Base-by-base conservation (phyloP, 2,888 invertebrate genomes). In the Rhorus exstirpatorius region DNA sequence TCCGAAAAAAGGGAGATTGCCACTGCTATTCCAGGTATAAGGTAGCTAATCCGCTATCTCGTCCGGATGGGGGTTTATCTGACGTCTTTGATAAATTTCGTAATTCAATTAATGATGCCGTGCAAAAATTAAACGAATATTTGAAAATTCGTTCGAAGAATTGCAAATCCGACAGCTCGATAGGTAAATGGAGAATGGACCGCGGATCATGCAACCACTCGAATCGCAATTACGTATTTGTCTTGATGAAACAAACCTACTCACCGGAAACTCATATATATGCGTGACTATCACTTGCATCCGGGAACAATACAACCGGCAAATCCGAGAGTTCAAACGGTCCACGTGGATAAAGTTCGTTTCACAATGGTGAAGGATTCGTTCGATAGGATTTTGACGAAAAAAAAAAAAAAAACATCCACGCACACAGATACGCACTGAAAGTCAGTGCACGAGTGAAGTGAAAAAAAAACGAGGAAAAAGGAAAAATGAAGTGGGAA, bases 371-470 rank as follows among this genome's bases (percentile, higher is more conserved):
- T 49, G 60, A 35, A 79, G 24, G 72, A 72, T 68, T 53, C 60
- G 49, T 58, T 72, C 79, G 67, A 79, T 79, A 51, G 60, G 58
- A 60, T 72, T 74, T 79, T 31, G 60, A 60, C 65, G 35, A 58
- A 60, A 74, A 79, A 49, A 72, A 24, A 35, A 31, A n/a, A n/a
- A n/a, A n/a, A n/a, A n/a, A n/a, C n/a, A n/a, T 8, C 1, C 26
- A 65, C 3, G 14, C 24, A 8, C 26, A 10, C 19, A n/a, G 6
- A 21, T 41, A 7, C 19, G 2, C 41, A 12, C 0, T 17, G 17
- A 46, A 49, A 71, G 81, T 80, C 71, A 78, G 82, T 83, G 76
- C 80, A 70, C 78, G 76, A 78, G 76, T 21, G 55, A 60, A n/a
- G n/a, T n/a, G 71, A 76, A 44, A 44, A 19, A 35, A 49, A 76